Conservation (phyloP, 2,888 invertebrate genomes). For the Lasioglossum villosulum region DNA sequence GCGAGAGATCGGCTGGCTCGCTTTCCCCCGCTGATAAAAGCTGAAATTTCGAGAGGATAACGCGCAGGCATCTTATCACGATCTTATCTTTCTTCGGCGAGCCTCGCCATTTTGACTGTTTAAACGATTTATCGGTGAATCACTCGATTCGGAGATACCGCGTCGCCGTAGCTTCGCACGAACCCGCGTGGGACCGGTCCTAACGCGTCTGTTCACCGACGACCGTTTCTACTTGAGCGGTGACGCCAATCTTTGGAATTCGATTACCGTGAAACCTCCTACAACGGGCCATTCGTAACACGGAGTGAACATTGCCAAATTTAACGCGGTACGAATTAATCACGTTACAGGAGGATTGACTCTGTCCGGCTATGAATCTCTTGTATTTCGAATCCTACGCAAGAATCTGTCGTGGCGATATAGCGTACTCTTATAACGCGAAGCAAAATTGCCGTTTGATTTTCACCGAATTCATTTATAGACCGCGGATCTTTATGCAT, state of each 20-base stretch:
- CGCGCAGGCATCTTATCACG: not conserved
- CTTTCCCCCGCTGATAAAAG: not conserved
- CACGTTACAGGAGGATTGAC: no score
- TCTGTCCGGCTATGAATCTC: no score
- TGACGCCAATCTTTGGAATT: not conserved
- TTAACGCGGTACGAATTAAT: no score
- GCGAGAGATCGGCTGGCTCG: not conserved
- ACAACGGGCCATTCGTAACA: no score
- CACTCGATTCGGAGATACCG: not conserved
- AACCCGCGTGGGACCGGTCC: not conserved
- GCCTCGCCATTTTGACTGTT: not conserved
- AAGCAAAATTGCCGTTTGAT: no score
- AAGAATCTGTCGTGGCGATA: no score
- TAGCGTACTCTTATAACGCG: no score
- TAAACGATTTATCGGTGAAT: conserved; percentile 7
- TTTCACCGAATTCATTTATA: no score
- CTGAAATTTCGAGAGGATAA: not conserved
- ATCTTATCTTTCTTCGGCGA: not conserved
- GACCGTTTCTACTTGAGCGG: not conserved
- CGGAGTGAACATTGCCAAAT: no score
- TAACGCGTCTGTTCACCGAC: not conserved
- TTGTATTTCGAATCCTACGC: no score
- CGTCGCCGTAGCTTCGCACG: not conserved
- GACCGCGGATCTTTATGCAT: no score
- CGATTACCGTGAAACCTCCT: no score